A percentile compares a stretch with the other conserved stretches of the same genome.
Conservation (phyloP, 2,888 invertebrate species). For the Cinara cedri region DNA sequence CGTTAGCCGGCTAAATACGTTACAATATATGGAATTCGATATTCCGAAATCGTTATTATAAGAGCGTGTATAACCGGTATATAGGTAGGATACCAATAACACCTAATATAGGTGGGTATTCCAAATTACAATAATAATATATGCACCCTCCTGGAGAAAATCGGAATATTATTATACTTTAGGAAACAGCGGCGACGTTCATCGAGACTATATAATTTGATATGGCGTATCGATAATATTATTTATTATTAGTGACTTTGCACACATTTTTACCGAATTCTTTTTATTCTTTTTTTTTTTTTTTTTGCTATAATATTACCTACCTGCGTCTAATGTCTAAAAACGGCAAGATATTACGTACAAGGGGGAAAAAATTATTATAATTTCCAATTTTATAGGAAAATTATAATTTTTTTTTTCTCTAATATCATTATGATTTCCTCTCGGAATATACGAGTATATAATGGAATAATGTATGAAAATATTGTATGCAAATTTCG, state of each 20-base stretch:
- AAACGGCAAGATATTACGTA: background rate
- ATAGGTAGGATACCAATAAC: too few relatives aligned
- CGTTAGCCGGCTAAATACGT: too few relatives aligned
- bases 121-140: too few relatives aligned
- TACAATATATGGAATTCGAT: too few relatives aligned
- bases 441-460: slow-evolving; percentile 5
- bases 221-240: too few relatives aligned
- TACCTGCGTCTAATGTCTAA: background rate
- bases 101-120: too few relatives aligned
- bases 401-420: slow-evolving; percentile 17
- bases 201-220: background rate
- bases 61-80: too few relatives aligned
- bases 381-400: background rate
- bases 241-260: background rate
- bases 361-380: background rate
- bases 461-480: slow-evolving; percentile 25
- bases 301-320: background rate
- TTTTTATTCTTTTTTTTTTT: background rate
- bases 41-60: too few relatives aligned
- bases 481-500: slow-evolving; percentile 50
- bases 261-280: background rate
- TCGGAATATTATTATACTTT: background rate
- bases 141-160: too few relatives aligned
- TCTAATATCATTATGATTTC: slow-evolving; percentile 4
- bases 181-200: background rate